These are phyloP conservation scores for Heterodera carotae DNA, from an alignment of 1,140 invertebrate genomes.

Conservation along the genomic window DNA sequence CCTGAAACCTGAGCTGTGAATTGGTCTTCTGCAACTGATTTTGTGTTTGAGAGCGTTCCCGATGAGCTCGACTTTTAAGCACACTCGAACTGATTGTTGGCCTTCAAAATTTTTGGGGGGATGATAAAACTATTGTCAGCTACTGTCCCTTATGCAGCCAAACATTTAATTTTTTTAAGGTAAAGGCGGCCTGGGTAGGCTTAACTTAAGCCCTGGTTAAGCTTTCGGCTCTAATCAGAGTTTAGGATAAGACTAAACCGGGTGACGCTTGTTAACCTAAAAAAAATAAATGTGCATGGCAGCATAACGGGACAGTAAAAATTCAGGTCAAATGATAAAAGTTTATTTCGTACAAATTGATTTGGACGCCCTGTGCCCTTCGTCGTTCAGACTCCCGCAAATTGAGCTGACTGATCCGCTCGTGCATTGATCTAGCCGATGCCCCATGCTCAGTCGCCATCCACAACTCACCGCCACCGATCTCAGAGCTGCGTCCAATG, in stretches of 20 bases:
- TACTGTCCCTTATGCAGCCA: no score
- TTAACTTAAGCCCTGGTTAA: no score
- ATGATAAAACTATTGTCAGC: slow-evolving; percentile 1
- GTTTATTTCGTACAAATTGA: slow-evolving; percentile 36
- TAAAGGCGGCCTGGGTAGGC: no score
- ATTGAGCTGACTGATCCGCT: slow-evolving; percentile 43
- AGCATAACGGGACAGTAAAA: no score
- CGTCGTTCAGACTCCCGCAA: slow-evolving; percentile 42
- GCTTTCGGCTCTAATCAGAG: no score
- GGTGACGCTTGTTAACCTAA: not conserved
- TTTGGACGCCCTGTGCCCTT: slow-evolving; percentile 39
- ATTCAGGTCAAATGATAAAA: no score
- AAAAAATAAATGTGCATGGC: not conserved
- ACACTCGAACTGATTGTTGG: slow-evolving; percentile 41
- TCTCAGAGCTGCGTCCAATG: slow-evolving; percentile 44
- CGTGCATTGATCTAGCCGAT: slow-evolving; percentile 42
- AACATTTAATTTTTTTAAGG: no score
- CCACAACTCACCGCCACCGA: slow-evolving; percentile 45
- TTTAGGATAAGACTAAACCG: no score
- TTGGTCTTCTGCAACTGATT: slow-evolving; percentile 28
- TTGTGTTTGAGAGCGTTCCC: slow-evolving; percentile 43
- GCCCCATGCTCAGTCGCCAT: slow-evolving; percentile 37
- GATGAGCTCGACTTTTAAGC: slow-evolving; percentile 40
- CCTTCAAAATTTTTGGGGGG: no score
- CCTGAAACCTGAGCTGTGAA: slow-evolving; percentile 19